Conservation (phyloP, 2,797 vertebrate species). For the Sebastes cheni region DNA sequence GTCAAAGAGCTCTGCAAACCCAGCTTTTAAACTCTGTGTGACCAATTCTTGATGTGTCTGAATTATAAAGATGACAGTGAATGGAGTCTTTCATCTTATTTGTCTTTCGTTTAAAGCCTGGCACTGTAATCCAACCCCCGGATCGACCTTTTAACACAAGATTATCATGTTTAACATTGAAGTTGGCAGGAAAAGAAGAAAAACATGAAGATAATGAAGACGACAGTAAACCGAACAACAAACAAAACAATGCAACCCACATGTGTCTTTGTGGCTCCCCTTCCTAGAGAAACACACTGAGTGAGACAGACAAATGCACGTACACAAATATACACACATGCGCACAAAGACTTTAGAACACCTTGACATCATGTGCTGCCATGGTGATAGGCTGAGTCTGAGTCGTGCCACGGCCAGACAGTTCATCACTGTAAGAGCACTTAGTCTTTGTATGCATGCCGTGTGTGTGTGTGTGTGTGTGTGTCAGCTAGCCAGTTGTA, state of each 20-base stretch:
- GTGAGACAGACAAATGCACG: not conserved
- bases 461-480: constrained; percentile 1
- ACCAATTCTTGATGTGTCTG: not conserved
- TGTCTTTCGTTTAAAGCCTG: not conserved
- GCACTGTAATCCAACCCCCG: not conserved
- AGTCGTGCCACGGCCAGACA: constrained; percentile 25
- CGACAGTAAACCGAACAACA: not conserved
- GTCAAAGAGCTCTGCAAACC: not conserved
- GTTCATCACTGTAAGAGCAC: constrained; percentile 48
- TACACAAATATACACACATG: not conserved
- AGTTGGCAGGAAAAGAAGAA: not conserved
- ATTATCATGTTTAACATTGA: not conserved
- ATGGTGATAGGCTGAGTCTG: constrained; percentile 37
- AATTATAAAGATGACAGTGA: not conserved
- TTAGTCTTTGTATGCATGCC: constrained; percentile 39
- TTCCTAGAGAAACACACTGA: not conserved
- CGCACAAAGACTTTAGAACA: constrained; percentile 18
- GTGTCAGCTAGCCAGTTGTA: not conserved
- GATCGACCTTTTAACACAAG: not conserved
- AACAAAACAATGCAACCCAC: constrained; percentile 2
- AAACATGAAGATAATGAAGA: not conserved
- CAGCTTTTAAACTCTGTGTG: not conserved
- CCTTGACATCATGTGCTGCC: constrained; percentile 43
- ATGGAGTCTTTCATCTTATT: not conserved
- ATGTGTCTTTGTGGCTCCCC: not conserved